phyloP scores from a whole-genome alignment of 2,797 vertebrate species.

The Aeoliscus strigatus region DNA sequence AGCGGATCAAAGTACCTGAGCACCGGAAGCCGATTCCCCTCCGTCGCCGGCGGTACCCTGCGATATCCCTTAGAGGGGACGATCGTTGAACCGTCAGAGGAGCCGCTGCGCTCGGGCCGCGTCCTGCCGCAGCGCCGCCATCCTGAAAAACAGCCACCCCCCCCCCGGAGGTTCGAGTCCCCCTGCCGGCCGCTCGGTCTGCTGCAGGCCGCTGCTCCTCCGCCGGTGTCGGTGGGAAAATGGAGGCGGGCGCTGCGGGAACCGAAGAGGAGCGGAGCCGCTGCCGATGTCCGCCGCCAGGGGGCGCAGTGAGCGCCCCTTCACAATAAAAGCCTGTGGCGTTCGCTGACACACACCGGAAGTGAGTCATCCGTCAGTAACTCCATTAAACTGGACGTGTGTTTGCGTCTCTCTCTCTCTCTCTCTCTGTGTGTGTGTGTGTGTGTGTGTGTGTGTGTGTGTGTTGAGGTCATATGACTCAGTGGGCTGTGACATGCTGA shows the following conservation, averaged over 20 bases:
- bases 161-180: conserved; percentile 1
- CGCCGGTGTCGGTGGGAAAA: conserved; percentile 39
- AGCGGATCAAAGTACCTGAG: conserved; percentile 34
- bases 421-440: too few relatives aligned
- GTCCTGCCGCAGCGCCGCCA: conserved; percentile 38
- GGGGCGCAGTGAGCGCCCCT: conserved; percentile 7
- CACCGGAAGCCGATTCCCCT: conserved; percentile 21
- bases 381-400: too few relatives aligned
- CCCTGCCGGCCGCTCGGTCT: conserved; percentile 9
- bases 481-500: too few relatives aligned
- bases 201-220: conserved; percentile 14
- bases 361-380: too few relatives aligned
- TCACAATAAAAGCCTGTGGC: conserved; percentile 27
- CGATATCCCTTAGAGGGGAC: conserved; percentile 5
- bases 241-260: conserved; percentile 44
- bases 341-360: too few relatives aligned
- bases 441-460: too few relatives aligned
- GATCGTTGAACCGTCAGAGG: conserved; percentile 31
- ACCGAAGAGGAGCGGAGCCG: conserved; percentile 8
- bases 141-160: conserved; percentile 1
- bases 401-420: background rate
- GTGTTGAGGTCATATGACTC: too few relatives aligned
- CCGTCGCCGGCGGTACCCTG: background rate
- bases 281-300: conserved; percentile 9
- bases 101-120: conserved; percentile 16